Evolutionary conservation across 2,797 vertebrate genomes (phyloP), one percentile per base, ranked within the genome.

Genomic region (Spheniscus humboldti): DNA sequence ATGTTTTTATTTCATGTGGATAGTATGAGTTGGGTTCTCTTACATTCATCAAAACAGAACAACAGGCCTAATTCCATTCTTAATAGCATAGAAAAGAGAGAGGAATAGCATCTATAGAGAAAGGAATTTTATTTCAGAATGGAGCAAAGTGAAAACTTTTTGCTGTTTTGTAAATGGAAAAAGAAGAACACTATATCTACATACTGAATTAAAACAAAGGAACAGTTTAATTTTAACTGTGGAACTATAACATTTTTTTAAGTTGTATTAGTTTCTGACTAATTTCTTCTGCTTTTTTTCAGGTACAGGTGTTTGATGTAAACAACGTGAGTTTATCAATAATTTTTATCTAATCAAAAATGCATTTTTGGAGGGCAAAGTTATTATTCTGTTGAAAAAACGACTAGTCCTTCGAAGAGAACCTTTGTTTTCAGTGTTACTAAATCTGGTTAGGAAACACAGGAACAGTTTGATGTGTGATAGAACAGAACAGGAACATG

Each of bases 11-110:
- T 89, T 89, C 14, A 27, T 1, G 0, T 14, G 41, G 6, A 30
- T 19, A 47, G 11, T 24, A 14, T 12, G 10, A 52, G 3, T 24
- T 0, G 0, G 10, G 3, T 47, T 85, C 15, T 84, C 19, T 77
- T 74, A 24, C 8, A 59, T 74, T 56, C 11, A 59, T 52, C 18
- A 33, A 50, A 89, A 69, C 13, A 71, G 33, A 90, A 63, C 33
- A 75, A 37, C 7, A 85, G 37, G 8, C 25, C 4, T 60, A 73
- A 62, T 81, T 75, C 41, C 13, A 25, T 81, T 75, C 53, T 67
- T 78, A 77, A 64, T 53, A 75, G 2, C 19, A 60, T 2, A 73
- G 41, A 71, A 78, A 45, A 18, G 10, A 41, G 41, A 41, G 41
- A 41, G 41, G 41, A 41, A 41, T 41, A 15, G 41, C 14, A 41